Evolutionary conservation across 1,140 invertebrate species (phyloP), one percentile per base, ranked within the genome.

Genomic region (Alviniconcha marisindica): DNA sequence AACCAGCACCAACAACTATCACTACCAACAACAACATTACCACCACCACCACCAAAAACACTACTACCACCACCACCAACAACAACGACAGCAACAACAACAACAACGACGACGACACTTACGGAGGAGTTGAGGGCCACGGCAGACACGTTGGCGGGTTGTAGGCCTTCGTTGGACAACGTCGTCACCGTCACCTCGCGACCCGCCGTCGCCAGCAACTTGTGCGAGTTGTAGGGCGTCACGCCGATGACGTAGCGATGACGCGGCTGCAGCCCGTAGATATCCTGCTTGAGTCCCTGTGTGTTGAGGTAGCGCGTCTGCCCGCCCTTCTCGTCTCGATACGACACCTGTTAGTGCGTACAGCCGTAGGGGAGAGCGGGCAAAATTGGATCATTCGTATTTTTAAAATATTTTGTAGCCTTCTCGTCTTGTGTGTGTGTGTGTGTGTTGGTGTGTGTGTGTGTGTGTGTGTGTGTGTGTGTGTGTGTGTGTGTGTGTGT

Each of bases 71-170:
- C 73, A 76, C 28, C 33, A 2, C 5, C 73, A 40, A 4, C 33
- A 2, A n/a, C 73, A 40, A 18, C 33, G 1, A 15, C 73, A 40
- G n/a, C 33, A 38, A 31, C 63, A 69, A 5, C 7, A 7, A 18
- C 44, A 21, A 48, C 15, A 40, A 77, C 51, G 31, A 48, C 15
- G 10, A 77, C 31, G 24, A n/a, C 5, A 66, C 63, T 66, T 82
- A 86, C 85, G 12, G 85, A 86, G 5, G 66, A 73, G 42, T 86
- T 86, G 2, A 86, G 33, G 12, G 82, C 73, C 28, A 81, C 71
- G 0, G 82, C 85, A 2, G 85, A 82, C 56, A 86, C 77, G 76
- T 86, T 86, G 7, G 60, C 80, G 1, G 85, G 85, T 54, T 86
- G 82, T 1, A 86, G 74, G 7, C 82, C 79, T 15, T 81, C 56